Percentiles rank a stretch among this genome's conserved stretches.
phyloP scores from a whole-genome alignment of 64 coral and sea anemone species.

The Pocillopora damicornis region DNA sequence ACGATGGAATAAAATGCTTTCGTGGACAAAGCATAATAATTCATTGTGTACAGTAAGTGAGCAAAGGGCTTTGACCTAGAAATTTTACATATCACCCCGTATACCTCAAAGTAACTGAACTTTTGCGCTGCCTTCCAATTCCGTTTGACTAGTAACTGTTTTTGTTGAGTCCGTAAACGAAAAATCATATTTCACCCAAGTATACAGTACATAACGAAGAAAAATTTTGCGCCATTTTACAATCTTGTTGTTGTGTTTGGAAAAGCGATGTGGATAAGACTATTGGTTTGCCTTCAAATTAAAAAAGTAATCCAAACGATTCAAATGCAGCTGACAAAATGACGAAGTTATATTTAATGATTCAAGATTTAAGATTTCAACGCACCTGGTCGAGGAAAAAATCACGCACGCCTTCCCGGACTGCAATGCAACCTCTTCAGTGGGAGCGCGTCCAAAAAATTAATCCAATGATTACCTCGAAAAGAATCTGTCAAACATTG shows the following conservation, averaged over 20 bases:
- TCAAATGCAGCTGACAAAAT: not conserved
- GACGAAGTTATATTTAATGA: not conserved
- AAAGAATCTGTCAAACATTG: conserved; percentile 38
- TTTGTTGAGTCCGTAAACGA: not conserved
- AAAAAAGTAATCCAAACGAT: not conserved
- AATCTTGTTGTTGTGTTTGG: no score
- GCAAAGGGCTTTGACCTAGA: not conserved
- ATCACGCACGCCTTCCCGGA: not conserved
- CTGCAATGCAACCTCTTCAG: not conserved
- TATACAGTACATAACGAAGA: no score
- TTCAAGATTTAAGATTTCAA: not conserved
- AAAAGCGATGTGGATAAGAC: no score
- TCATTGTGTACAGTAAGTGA: not conserved
- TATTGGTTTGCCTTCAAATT: not conserved
- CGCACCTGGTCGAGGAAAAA: conserved; percentile 13
- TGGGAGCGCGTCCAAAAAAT: not conserved
- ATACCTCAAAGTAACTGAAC: not conserved
- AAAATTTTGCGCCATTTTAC: no score
- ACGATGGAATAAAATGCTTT: not conserved
- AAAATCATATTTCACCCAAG: not conserved
- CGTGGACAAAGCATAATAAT: not conserved
- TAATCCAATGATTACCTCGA: conserved; percentile 25
- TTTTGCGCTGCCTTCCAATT: not conserved
- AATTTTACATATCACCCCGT: not conserved
- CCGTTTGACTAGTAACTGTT: not conserved